Evolutionary conservation across 2,113 vertebrate genomes (phyloP).

Genomic region (Hucho hucho): DNA sequence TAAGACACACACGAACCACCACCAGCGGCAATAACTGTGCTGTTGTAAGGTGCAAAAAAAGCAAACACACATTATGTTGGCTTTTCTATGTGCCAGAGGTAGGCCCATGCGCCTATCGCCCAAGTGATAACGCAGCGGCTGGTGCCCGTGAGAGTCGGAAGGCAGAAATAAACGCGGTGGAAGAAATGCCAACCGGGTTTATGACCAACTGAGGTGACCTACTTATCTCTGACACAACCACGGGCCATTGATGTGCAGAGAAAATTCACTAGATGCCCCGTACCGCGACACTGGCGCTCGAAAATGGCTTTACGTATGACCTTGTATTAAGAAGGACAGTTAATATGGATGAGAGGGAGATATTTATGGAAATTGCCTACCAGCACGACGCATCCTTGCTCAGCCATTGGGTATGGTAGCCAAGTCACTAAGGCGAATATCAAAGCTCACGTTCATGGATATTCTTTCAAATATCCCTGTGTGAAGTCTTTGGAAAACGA

Average conservation of each 20-base stretch:
- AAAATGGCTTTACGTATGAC: not conserved
- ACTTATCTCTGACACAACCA: constrained; percentile 44
- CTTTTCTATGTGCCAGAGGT: constrained; percentile 15
- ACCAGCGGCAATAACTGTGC: not conserved
- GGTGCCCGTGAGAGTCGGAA: constrained; percentile 47
- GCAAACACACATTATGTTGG: not conserved
- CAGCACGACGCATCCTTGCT: not conserved
- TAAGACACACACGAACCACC: not conserved
- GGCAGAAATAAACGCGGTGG: constrained; percentile 46
- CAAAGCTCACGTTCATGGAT: not conserved
- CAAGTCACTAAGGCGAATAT: not conserved
- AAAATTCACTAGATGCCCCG: constrained; percentile 24
- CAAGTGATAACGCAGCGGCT: constrained; percentile 50
- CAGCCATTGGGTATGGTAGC: not conserved
- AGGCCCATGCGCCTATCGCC: constrained; percentile 2
- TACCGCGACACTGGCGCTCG: not conserved
- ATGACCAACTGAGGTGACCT: constrained; percentile 54
- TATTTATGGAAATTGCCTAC: too few species aligned
- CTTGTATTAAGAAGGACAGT: not conserved
- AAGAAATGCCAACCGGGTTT: constrained; percentile 40
- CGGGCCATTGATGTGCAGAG: constrained; percentile 28
- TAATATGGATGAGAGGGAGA: not conserved
- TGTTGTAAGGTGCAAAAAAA: not conserved
- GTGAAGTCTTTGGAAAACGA: too few species aligned
- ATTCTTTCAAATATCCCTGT: not conserved